phyloP scores from a whole-genome alignment of 30 jellyfish, hydroid and myxozoan species.

The Hydra vulgaris region DNA sequence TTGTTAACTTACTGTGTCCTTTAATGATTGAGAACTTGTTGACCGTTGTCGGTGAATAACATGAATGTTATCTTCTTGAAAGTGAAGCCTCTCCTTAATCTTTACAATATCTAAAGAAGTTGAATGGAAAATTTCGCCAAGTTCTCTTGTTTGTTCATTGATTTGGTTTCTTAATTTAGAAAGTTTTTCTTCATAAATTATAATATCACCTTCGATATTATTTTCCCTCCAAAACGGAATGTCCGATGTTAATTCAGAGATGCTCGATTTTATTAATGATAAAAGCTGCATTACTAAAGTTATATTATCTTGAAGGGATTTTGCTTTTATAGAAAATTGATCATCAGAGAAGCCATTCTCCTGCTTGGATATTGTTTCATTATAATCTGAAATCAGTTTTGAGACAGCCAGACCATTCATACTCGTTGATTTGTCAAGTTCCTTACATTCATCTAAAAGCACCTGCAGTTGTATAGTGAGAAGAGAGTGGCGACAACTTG shows the following conservation, averaged over 20 bases:
- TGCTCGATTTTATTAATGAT: neutral
- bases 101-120: constrained; percentile 19
- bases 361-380: constrained; percentile 18
- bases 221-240: constrained; percentile 23
- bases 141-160: constrained; percentile 11
- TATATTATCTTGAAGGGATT: neutral
- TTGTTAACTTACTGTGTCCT: no score
- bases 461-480: neutral
- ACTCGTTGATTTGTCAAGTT: constrained; percentile 1
- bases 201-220: constrained; percentile 22
- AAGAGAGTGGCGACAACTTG: constrained; percentile 9
- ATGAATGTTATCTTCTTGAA: constrained; percentile 2
- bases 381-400: neutral
- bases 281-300: neutral
- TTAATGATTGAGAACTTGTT: neutral
- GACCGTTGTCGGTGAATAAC: neutral
- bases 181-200: constrained; percentile 1
- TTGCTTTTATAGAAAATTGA: neutral
- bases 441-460: constrained; percentile 6
- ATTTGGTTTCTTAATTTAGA: constrained; percentile 17
- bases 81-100: constrained; percentile 14
- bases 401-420: constrained; percentile 12
- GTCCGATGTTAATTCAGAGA: neutral
- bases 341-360: neutral
- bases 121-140: constrained; percentile 18